Evolutionary conservation across 2,113 vertebrate species (phyloP), one percentile per base, ranked within the genome.

Genomic region (Dromaius novaehollandiae): DNA sequence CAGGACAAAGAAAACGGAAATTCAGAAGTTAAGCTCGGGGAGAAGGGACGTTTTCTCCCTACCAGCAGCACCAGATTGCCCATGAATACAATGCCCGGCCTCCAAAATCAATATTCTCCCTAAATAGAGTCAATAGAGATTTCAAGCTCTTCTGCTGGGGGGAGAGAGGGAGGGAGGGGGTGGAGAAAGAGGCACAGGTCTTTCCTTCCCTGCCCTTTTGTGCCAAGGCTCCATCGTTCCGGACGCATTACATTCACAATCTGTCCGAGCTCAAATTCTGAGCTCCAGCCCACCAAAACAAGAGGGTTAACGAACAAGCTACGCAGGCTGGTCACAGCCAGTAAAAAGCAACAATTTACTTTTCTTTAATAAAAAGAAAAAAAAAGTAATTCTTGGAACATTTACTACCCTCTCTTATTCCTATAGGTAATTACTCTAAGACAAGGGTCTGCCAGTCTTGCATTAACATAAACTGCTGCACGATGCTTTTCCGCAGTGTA

Each of bases 371-470:
- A 93, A 97, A 95, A 89, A 34, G 10, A 32, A 66, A 96, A 97
- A 97, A 95, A 96, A 51, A 97, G 93, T 95, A 91, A 97, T 97
- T 96, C 95, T 94, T 95, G 92, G 96, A 97, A 96, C 95, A 90
- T 97, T 97, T 97, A 97, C 97, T 98, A 97, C 96, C 93, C 95
- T 86, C 75, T 75, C 95, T 88, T 91, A 97, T 7, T 75, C 95
- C 86, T 91, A 97, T 7, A 96, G 93, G 92, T 97, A 97, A 98
- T 92, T 97, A 97, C 93, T 83, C 84, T 71, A 95, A 96, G 95
- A 98, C 75, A 89, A 97, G 96, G 95, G 92, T 97, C 97, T 98
- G 97, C 91, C 94, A 93, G 86, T 89, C 96, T 97, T 97, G 77
- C 86, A 97, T 97, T 97, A 97, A 96, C 91, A 91, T 95, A 97